Percentiles rank a stretch among this genome's conserved stretches.
Conservation (phyloP, 1,140 invertebrate genomes). For the Platorchestia sp. region DNA sequence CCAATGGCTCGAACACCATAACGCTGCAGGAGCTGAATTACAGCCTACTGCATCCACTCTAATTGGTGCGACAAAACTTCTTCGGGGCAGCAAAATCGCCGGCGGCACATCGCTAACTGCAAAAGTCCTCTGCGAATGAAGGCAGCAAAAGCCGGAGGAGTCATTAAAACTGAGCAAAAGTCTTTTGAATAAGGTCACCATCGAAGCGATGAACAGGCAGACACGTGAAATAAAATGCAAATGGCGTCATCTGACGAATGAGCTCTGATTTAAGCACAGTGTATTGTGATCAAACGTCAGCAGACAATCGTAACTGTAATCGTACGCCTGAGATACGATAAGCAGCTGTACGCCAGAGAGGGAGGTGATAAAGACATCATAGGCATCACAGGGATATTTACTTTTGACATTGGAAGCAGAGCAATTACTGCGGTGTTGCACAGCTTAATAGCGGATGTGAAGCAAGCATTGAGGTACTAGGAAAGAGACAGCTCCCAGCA, state of each 20-base stretch:
- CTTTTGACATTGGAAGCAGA: background rate
- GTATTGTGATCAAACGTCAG: background rate
- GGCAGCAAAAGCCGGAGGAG: background rate
- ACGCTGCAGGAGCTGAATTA: conserved; percentile 12
- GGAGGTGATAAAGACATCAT: background rate
- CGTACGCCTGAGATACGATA: background rate
- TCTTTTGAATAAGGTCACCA: background rate
- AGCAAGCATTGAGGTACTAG: background rate
- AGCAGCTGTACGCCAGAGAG: background rate
- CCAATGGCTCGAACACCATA: conserved; percentile 9
- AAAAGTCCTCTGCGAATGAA: background rate
- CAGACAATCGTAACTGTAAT: background rate
- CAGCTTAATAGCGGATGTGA: background rate
- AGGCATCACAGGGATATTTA: background rate
- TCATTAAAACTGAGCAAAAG: background rate
- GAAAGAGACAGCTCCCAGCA: too few relatives aligned
- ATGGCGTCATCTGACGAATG: background rate
- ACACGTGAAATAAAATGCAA: background rate
- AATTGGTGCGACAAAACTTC: conserved; percentile 16
- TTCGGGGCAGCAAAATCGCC: background rate
- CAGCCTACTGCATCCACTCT: conserved; percentile 30
- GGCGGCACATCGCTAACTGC: background rate
- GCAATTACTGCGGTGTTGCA: background rate
- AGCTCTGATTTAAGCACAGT: background rate
- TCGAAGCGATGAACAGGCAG: background rate